These are phyloP conservation scores for Luidia sarsii DNA, from an alignment of 53 echinoderm and acorn worm species.

Conservation along the genomic window DNA sequence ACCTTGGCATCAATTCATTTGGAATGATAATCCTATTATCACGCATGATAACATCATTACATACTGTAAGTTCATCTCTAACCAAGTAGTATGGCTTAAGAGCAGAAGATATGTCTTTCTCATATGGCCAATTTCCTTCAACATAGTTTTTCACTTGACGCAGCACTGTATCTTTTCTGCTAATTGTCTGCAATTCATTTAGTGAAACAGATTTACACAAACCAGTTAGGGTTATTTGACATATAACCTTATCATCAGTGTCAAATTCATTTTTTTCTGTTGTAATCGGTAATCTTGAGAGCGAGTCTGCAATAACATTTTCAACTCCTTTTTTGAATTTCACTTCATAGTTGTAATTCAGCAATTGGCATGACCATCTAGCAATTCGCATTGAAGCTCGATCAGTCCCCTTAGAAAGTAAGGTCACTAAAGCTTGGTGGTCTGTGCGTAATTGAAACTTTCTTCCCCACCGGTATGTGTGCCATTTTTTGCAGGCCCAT, in stretches of 20 bases:
- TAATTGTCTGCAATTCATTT: background rate
- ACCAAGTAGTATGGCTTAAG: slow-evolving; percentile 29
- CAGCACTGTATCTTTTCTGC: slow-evolving; percentile 6
- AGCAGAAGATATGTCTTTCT: background rate
- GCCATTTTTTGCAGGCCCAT: slow-evolving; percentile 72
- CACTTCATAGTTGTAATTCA: slow-evolving; percentile 54
- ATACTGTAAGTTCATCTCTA: slow-evolving; percentile 38
- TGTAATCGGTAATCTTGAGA: slow-evolving; percentile 31
- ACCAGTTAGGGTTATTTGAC: background rate
- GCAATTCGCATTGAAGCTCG: slow-evolving; percentile 60
- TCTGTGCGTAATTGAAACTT: slow-evolving; percentile 58
- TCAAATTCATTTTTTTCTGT: background rate
- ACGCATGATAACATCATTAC: slow-evolving; percentile 27
- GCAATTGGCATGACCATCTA: slow-evolving; percentile 35
- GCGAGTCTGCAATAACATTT: slow-evolving; percentile 44
- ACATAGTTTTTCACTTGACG: slow-evolving; percentile 27
- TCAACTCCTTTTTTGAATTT: slow-evolving; percentile 44
- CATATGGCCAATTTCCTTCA: slow-evolving; percentile 31
- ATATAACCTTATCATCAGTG: background rate
- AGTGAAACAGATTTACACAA: no score
- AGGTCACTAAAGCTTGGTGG: slow-evolving; percentile 47
- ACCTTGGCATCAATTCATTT: background rate
- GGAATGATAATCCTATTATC: slow-evolving; percentile 56
- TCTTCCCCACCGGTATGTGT: slow-evolving; percentile 60
- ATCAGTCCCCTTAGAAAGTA: slow-evolving; percentile 32